Base-by-base conservation (phyloP, 2,113 vertebrate species). In the Vulpes ferrilata region DNA sequence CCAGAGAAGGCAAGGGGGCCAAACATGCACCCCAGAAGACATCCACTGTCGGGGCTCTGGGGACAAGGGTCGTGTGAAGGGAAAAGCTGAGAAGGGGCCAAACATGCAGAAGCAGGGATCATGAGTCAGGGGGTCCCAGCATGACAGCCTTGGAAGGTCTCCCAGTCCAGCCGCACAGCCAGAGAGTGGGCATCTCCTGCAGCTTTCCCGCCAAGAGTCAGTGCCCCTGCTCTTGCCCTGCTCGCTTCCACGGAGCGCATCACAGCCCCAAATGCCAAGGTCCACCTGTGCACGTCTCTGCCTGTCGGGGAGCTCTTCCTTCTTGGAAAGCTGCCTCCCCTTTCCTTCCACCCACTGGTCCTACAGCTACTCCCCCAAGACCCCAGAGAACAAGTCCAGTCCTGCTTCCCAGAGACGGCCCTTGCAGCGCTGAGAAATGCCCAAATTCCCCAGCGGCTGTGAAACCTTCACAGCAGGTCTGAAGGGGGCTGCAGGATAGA, bases 381-480 rank as follows among this genome's bases (percentile, higher is more conserved):
- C 48, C 82, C 23, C 89, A 38, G 16, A 89, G 60, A 93, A 87
- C 90, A 71, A 96, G 95, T 81, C 95, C 71, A 55, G 23, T 57
- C 82, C 55, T 62, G 89, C 92, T 55, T 88, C 59, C 59, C 53
- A 9, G 69, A 96, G 55, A 43, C 27, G 76, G 73, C 80, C 81
- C 89, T n/a, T 27, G 8, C 43, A 87, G 62, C 94, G 79, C 62
- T 69, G 94, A 92, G 92, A 93, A 73, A 84, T 60, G 43, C 69
- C 83, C 71, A 51, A 92, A 20, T 95, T 90, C 95, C 95, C 93
- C 27, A 78, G 95, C 0, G 67, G 16, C 62, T 19, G 27, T 51
- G 86, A 95, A 95, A 62, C 90, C 92, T 78, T 89, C 94, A 7
- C 94, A 94, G 97, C 95, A 65, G 89, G 90, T 62, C 69, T 82